phyloP scores from a whole-genome alignment of 2,888 invertebrate species.

The Cheilosia impressa region DNA sequence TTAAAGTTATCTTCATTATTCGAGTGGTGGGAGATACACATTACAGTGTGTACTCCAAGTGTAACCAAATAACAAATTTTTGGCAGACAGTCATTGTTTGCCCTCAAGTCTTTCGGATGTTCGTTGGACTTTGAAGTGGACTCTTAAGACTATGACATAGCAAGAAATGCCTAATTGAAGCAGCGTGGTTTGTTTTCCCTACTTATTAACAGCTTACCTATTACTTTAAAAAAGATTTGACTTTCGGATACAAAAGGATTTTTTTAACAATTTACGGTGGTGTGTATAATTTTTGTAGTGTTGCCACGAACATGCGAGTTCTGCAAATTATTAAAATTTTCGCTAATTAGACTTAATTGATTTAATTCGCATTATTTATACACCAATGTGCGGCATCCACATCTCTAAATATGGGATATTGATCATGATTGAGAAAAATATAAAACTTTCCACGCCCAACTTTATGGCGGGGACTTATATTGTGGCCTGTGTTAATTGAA shows the following conservation, averaged over 20 bases:
- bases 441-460: slow-evolving; percentile 14
- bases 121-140: slow-evolving; percentile 11
- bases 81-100: slow-evolving; percentile 1
- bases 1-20: slow-evolving; percentile 6
- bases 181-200: slow-evolving; percentile 13
- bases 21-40: slow-evolving; percentile 7
- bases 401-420: too few species aligned
- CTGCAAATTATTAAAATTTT: slow-evolving; percentile 3
- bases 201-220: slow-evolving; percentile 9
- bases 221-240: background rate
- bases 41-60: background rate
- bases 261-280: too few species aligned
- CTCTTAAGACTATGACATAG: slow-evolving; percentile 19
- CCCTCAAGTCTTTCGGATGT: background rate
- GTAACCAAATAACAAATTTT: background rate
- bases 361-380: slow-evolving; percentile 5
- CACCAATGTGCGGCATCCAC: too few species aligned
- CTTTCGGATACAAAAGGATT: too few species aligned
- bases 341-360: slow-evolving; percentile 7
- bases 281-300: too few species aligned
- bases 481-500: slow-evolving; percentile 12
- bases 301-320: background rate
- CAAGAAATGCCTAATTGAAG: slow-evolving; percentile 5
- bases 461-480: slow-evolving; percentile 1
- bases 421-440: too few species aligned